Base-by-base conservation (phyloP, 2,888 invertebrate species). In the Ectobius pallidus region DNA sequence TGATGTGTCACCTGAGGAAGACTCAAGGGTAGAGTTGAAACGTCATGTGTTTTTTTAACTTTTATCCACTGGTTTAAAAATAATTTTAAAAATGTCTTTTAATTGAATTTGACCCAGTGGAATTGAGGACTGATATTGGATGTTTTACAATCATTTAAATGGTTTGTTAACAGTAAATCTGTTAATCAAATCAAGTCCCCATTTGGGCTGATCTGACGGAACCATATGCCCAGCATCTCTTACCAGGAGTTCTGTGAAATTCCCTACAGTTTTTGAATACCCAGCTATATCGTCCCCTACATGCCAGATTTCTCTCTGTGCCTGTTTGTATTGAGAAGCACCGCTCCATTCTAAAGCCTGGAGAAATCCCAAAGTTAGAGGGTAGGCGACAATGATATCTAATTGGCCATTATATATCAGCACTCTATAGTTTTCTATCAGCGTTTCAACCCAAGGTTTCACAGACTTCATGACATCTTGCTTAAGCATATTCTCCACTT, bases 341-440 rank as follows among this genome's bases (percentile, higher is more conserved):
- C 71, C 73, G 25, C 84, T 86, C 84, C 94, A 95, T 58, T 90
- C 86, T 1, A 95, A 84, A 69, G 89, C 86, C 76, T 87, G 85
- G 34, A 97, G 83, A 81, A 93, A 95, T 80, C 92, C 92, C 22
- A 92, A 87, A 0, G 96, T 96, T 67, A 94, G 81, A 0, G 95
- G 94, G 82, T 95, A 94, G 0, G 95, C 94, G 0, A 96, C 93
- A 76, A 96, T 95, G 16, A 97, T 92, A 81, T 97, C 97, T 76
- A 97, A 81, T 80, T 97, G 96, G 0, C 97, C 97, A 80, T 91
- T 96, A 81, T 96, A 97, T 74, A 96, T 87, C 58, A 96, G 86
- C 18, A 95, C 89, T 81, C 87, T 85, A 79, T 92, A 92, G 77
- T 89, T 83, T 44, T 89, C 85, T 0, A 93, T 80, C 0, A 95